Evolutionary conservation across 2,888 invertebrate genomes (phyloP), one percentile per base, ranked within the genome.

Genomic region (Lymantria monacha): DNA sequence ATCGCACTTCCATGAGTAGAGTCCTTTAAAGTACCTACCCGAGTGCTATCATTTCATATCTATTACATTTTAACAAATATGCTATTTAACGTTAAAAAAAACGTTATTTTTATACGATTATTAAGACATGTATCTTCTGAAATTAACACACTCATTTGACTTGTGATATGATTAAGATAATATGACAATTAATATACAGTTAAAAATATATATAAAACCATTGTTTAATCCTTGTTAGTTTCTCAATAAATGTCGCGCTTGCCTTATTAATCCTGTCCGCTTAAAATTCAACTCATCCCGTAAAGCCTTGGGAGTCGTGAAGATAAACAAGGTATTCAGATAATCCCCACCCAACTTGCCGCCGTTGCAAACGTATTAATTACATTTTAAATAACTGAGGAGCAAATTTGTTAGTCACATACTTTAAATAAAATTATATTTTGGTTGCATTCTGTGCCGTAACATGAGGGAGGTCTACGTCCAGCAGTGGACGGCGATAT

Each of bases 321-420:
- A 55, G 44, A 63, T 49, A 62, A 57, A 58, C 58, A 63, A 42
- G 50, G 37, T 56, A 46, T 42, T 53, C 40, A 14, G 46, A 33
- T 53, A 60, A 60, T 55, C 52, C 44, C 36, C 38, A 46, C 31
- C 37, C 53, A 66, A 49, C 12, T 44, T 52, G 45, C 45, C 37
- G 33, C 36, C 55, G 44, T 41, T 40, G 30, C 45, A 48, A 51
- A 52, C 42, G 57, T 67, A 66, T 64, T 64, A 67, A 64, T 67
- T 59, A 64, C 49, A 49, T 59, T 55, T 61, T 38, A 38, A 38
- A 52, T 48, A 47, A n/a, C 38, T 7, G n/a, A n/a, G 38, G 1
- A 12, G 38, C 38, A 38, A 38, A 38, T 38, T 38, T n/a, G 38
- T 38, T 11, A 38, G 38, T 41, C 22, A 41, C 12, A 15, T 41